Conservation (phyloP, 2,888 invertebrate species). For the Limulus polyphemus region DNA sequence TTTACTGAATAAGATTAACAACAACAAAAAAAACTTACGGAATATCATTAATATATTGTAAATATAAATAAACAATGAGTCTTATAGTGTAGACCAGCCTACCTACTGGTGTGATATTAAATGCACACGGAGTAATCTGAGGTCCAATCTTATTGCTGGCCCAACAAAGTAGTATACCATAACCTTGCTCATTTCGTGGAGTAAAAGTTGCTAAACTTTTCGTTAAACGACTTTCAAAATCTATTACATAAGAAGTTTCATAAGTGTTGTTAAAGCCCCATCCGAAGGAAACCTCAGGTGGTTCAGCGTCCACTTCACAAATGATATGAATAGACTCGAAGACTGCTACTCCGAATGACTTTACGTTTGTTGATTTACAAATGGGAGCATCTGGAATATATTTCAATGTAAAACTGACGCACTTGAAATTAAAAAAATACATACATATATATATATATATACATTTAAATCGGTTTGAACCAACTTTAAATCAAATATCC, state of each 20-base stretch:
- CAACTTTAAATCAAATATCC: too few species aligned
- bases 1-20: too few species aligned
- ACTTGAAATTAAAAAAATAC: too few species aligned
- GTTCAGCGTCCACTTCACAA: constrained; percentile 28
- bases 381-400: constrained; percentile 43
- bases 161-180: constrained; percentile 29
- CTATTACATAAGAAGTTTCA: constrained; percentile 8
- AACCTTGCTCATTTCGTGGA: constrained; percentile 28
- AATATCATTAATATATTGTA: too few species aligned
- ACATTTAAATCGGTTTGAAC: too few species aligned
- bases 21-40: too few species aligned
- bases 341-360: constrained; percentile 25
- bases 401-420: too few species aligned
- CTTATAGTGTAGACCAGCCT: not conserved
- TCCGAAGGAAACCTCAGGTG: constrained; percentile 54
- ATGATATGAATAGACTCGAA: constrained; percentile 23
- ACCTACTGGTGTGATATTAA: constrained; percentile 47
- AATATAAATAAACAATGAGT: too few species aligned
- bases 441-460: too few species aligned
- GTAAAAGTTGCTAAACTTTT: constrained; percentile 43
- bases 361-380: constrained; percentile 21
- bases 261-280: constrained; percentile 85
- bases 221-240: constrained; percentile 49
- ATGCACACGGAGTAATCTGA: constrained; percentile 29
- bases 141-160: constrained; percentile 28